Conservation (phyloP, 2,888 invertebrate species). For the Sarcophaga carnaria region DNA sequence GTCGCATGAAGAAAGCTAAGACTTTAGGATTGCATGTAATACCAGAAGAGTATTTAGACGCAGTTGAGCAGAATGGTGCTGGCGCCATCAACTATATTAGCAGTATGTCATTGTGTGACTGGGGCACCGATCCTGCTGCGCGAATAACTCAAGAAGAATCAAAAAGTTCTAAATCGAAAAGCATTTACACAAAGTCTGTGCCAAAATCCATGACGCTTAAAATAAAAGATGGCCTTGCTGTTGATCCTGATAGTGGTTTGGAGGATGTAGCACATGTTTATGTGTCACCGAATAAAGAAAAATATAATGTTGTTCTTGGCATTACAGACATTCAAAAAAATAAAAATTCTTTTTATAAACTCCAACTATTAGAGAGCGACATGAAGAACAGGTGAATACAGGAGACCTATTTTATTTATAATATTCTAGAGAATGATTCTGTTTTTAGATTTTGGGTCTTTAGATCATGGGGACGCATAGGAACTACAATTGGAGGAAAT, state of each 20-base stretch:
- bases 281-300: conserved; percentile 82
- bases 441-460: conserved; percentile 88
- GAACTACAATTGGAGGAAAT: conserved; percentile 93
- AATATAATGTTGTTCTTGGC: conserved; percentile 91
- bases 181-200: conserved; percentile 84
- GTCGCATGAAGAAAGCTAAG: conserved; percentile 86
- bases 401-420: neutral
- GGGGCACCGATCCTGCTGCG: conserved; percentile 88
- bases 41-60: conserved; percentile 88
- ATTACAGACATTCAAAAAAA: conserved; percentile 92
- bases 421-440: neutral
- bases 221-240: conserved; percentile 92
- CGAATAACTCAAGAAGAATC: conserved; percentile 82
- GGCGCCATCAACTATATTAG: conserved; percentile 86
- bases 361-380: conserved; percentile 94
- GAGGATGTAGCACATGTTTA: conserved; percentile 88
- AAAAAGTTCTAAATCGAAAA: conserved; percentile 85
- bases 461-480: conserved; percentile 97
- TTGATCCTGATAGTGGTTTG: conserved; percentile 94
- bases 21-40: conserved; percentile 90
- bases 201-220: conserved; percentile 86
- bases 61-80: conserved; percentile 84
- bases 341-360: conserved; percentile 96
- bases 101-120: conserved; percentile 89
- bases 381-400: conserved; percentile 83